A percentile compares a stretch with the other conserved stretches of the same genome.
These are phyloP conservation scores for Myodes glareolus DNA, from an alignment of 2,113 vertebrate species.

Conservation along the genomic window DNA sequence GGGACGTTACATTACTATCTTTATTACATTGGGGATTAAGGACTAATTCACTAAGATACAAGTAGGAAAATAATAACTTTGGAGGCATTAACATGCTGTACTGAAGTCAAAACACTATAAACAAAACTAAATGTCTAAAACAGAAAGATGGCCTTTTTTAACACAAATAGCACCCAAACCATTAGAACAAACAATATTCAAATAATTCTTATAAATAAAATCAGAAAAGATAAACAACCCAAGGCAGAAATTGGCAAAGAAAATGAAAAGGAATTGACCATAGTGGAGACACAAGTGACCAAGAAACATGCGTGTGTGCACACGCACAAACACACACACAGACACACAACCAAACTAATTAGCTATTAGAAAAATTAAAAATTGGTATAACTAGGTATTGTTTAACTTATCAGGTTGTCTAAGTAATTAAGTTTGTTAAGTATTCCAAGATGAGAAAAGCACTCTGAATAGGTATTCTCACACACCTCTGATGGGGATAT, in stretches of 20 bases:
- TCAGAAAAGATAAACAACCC: constrained; percentile 56
- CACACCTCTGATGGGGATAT: neutral
- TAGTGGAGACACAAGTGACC: constrained; percentile 1
- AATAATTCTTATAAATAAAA: constrained; percentile 67
- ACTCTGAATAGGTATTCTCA: neutral
- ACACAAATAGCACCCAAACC: constrained; percentile 52
- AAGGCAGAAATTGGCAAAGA: constrained; percentile 46
- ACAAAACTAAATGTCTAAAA: constrained; percentile 54
- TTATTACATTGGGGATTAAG: neutral
- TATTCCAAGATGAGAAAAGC: neutral
- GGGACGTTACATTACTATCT: neutral
- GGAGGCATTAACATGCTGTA: neutral
- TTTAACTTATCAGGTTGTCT: neutral
- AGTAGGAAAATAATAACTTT: constrained; percentile 41
- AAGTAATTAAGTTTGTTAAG: neutral
- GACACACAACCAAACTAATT: neutral
- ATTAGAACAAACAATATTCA: constrained; percentile 43
- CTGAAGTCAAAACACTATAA: constrained; percentile 1
- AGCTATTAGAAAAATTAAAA: constrained; percentile 42
- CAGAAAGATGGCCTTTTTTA: constrained; percentile 24
- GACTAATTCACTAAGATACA: constrained; percentile 14
- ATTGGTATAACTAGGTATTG: neutral
- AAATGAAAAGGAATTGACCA: constrained; percentile 35
- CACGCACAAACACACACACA: too few relatives aligned
- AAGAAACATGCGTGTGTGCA: neutral